Evolutionary conservation across 2,113 vertebrate genomes (phyloP), one percentile per base, ranked within the genome.

Genomic region (Lucifuga dentata): DNA sequence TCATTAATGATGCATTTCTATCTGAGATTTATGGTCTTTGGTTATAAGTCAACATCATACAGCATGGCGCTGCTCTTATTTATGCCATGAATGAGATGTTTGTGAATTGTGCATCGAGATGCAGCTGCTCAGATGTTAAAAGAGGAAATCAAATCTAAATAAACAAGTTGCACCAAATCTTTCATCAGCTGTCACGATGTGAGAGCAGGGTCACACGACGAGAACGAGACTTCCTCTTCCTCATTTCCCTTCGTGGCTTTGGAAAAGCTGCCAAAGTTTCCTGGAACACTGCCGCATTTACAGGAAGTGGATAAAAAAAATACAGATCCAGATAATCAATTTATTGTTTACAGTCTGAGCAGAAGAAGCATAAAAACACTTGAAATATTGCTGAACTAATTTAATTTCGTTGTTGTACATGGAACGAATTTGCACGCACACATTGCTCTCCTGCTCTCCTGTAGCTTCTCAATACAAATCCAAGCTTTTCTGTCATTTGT

Each of bases 161-260:
- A 87, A 87, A 86, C 83, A 90, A 84, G 84, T 89, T 81, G 78
- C 64, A 75, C 76, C 76, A 85, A 89, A 86, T 87, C 85, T 81
- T 88, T 84, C 76, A 45, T 88, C 84, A 83, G 80, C 84, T 89
- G 85, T 83, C 80, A 73, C 26, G 13, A 68, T 1, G 62, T 20
- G 41, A 84, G 58, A 46, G 41, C 50, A 82, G 64, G 72, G 71
- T 76, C 68, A 67, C 68, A 66, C 59, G 49, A 46, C 44, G 56
- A 52, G 60, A 51, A 32, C 2, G 32, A 60, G 46, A 44, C 70
- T 50, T 68, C 60, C 55, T 76, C 70, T 38, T 71, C 57, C 51
- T 17, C 15, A 16, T 64, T 43, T 39, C 49, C 24, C 11, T 64
- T 1, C 45, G 9, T 59, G 38, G n/a, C 60, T 58, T 56, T 19